Conservation (phyloP, 2,113 vertebrate species). For the Phyllostomus hastatus region DNA sequence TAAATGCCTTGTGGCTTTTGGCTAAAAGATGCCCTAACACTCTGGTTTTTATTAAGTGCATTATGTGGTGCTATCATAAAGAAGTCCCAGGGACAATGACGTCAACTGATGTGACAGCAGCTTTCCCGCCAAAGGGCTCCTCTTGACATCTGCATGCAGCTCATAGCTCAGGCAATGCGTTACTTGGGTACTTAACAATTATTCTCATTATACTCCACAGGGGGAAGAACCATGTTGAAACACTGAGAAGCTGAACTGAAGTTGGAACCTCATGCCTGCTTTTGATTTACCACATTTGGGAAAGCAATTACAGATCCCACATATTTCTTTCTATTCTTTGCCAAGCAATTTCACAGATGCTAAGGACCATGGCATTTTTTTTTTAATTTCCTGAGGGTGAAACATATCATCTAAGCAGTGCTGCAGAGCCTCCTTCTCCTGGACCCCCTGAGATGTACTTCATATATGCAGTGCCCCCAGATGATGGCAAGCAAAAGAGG, state of each 20-base stretch:
- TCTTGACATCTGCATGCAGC: not conserved
- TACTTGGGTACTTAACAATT: not conserved
- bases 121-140: not conserved
- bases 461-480: not conserved
- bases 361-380: constrained; percentile 21
- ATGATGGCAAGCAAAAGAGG: not conserved
- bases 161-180: not conserved
- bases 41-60: not conserved
- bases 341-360: constrained; percentile 38
- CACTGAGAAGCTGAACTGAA: not conserved
- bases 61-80: not conserved
- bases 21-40: not conserved
- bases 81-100: not conserved
- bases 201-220: not conserved
- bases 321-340: constrained; percentile 47
- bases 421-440: not conserved
- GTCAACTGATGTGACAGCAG: not conserved
- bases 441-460: not conserved
- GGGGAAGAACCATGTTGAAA: not conserved
- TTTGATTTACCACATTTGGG: constrained; percentile 48
- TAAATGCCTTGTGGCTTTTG: not conserved
- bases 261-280: not conserved
- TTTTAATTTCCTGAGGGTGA: not conserved
- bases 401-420: not conserved
- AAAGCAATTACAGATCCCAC: constrained; percentile 42